phyloP scores from a whole-genome alignment of 2,888 invertebrate genomes.

The Camptogramma bilineatum region DNA sequence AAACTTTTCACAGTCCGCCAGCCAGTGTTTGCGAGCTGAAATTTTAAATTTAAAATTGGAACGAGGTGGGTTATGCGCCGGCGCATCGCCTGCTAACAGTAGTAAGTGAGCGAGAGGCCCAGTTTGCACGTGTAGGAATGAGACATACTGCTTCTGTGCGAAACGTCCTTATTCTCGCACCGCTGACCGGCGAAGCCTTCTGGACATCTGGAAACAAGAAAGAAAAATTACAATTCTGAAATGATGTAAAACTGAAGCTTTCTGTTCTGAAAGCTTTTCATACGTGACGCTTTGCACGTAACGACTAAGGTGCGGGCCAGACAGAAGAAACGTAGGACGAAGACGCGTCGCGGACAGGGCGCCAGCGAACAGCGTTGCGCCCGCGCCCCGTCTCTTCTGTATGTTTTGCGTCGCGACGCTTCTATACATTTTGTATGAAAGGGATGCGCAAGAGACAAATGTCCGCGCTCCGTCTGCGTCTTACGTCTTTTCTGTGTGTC shows the following conservation, averaged over 20 bases:
- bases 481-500: too few species aligned
- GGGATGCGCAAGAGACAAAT: too few species aligned
- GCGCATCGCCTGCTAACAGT: conserved; percentile 87
- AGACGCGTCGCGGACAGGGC: too few species aligned
- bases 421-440: too few species aligned
- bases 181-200: conserved; percentile 92
- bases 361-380: too few species aligned
- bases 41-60: conserved; percentile 71
- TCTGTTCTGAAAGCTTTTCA: conserved; percentile 1
- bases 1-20: conserved; percentile 61
- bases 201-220: conserved; percentile 88
- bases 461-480: too few species aligned
- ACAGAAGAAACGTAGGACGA: too few species aligned
- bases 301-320: too few species aligned
- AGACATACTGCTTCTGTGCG: conserved; percentile 92
- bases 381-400: too few species aligned
- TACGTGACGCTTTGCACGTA: conserved; percentile 28
- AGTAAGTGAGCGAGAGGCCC: conserved; percentile 91
- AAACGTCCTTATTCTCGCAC: conserved; percentile 92
- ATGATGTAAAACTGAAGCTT: conserved; percentile 1
- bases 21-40: conserved; percentile 63
- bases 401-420: too few species aligned
- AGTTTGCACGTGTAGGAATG: conserved; percentile 91
- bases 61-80: conserved; percentile 77
- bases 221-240: conserved; percentile 1